These are phyloP conservation scores for Pyrocoelia pectoralis DNA, from an alignment of 2,888 invertebrate genomes.

Conservation along the genomic window DNA sequence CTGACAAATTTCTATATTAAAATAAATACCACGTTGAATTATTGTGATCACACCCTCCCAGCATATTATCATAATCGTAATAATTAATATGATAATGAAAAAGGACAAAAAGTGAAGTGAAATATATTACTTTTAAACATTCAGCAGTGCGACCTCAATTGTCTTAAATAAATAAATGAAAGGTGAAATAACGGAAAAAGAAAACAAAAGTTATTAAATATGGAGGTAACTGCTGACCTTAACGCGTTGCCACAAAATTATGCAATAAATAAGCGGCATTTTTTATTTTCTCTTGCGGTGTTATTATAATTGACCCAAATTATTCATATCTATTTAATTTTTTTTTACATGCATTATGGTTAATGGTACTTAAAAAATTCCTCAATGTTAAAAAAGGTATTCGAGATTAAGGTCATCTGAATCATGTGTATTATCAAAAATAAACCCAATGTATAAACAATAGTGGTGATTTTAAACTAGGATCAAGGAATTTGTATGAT, in stretches of 20 bases:
- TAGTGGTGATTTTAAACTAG: not conserved
- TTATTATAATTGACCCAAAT: slow-evolving; percentile 1
- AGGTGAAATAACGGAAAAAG: not conserved
- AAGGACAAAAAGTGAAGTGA: not conserved
- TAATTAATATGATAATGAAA: not conserved
- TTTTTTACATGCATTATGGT: not conserved
- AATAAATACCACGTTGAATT: no score
- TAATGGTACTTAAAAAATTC: not conserved
- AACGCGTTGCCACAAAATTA: not conserved
- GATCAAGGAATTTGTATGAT: no score
- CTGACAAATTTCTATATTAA: not conserved
- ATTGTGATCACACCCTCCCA: no score
- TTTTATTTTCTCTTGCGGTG: not conserved
- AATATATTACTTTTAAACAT: not conserved
- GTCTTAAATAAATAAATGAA: not conserved
- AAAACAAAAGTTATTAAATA: not conserved
- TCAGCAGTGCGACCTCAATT: not conserved
- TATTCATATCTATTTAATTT: not conserved
- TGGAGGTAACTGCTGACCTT: not conserved
- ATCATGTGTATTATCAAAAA: no score
- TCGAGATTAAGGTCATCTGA: slow-evolving; percentile 2
- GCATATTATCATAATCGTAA: no score
- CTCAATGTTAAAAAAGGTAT: not conserved
- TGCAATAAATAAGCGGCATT: not conserved
- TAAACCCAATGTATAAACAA: not conserved